These are phyloP conservation scores for Crenuchus spilurus DNA, from an alignment of 2,797 vertebrate species.

Conservation along the genomic window DNA sequence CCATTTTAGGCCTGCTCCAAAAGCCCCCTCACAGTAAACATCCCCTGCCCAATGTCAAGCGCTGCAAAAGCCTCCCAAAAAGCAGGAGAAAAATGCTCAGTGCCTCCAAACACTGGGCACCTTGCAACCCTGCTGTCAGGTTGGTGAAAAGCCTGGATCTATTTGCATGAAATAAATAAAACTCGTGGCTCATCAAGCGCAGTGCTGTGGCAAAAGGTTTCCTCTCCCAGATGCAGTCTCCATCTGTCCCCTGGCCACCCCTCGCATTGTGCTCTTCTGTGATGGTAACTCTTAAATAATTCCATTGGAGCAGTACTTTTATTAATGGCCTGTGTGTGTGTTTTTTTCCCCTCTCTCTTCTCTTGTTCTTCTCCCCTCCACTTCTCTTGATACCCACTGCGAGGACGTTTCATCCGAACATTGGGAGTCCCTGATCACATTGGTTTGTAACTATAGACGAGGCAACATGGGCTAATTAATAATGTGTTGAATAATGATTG, in stretches of 20 bases:
- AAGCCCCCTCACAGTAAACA: neutral
- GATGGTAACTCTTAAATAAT: constrained; percentile 54
- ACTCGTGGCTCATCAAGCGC: constrained; percentile 66
- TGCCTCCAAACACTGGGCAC: constrained; percentile 62
- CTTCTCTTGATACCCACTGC: constrained; percentile 35
- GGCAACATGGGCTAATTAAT: constrained; percentile 55
- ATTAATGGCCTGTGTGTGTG: constrained; percentile 42
- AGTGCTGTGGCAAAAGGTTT: constrained; percentile 72
- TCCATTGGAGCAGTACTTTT: constrained; percentile 47
- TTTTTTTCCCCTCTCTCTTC: neutral
- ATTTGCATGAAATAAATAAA: constrained; percentile 80
- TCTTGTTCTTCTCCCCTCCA: constrained; percentile 22
- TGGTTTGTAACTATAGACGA: constrained; percentile 47
- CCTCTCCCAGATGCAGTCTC: constrained; percentile 74
- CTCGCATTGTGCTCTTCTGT: constrained; percentile 37
- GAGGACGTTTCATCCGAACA: constrained; percentile 52
- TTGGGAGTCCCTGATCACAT: constrained; percentile 44
- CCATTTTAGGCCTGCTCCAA: neutral
- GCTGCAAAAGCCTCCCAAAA: constrained; percentile 3
- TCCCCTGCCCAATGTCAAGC: neutral
- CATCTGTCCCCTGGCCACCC: constrained; percentile 69
- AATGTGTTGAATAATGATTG: constrained; percentile 53
- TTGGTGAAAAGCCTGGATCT: constrained; percentile 65
- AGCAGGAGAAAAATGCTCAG: constrained; percentile 20
- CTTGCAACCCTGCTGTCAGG: constrained; percentile 66